Evolutionary conservation across 2,888 invertebrate species (phyloP).

Genomic region (Idaea straminata): DNA sequence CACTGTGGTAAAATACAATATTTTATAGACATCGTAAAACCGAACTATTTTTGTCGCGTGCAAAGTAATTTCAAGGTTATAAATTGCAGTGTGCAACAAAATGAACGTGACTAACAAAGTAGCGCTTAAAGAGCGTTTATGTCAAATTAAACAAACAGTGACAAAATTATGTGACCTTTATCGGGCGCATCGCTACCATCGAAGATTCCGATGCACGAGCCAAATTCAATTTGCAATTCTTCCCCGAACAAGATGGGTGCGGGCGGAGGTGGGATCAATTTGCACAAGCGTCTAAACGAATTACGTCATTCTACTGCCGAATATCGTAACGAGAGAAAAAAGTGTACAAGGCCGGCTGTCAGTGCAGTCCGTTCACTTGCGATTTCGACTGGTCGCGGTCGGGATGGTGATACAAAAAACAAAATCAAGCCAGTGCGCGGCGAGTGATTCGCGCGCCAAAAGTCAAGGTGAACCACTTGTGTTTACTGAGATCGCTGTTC

Average conservation of each 20-base stretch:
- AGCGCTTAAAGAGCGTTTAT: slow-evolving; percentile 14
- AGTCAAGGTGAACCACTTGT: slow-evolving; percentile 69
- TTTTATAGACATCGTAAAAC: slow-evolving; percentile 12
- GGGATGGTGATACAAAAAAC: slow-evolving; percentile 48
- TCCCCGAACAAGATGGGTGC: slow-evolving; percentile 30
- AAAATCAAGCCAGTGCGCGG: slow-evolving; percentile 29
- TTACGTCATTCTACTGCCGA: slow-evolving; percentile 65
- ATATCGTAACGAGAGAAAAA: slow-evolving; percentile 63
- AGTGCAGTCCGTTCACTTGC: slow-evolving; percentile 73
- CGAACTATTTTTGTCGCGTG: slow-evolving; percentile 9
- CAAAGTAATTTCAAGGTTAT: slow-evolving; percentile 31
- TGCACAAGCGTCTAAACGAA: slow-evolving; percentile 55
- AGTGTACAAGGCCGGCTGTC: slow-evolving; percentile 58
- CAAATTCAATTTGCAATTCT: slow-evolving; percentile 55
- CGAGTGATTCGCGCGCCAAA: slow-evolving; percentile 50
- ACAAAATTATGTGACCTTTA: slow-evolving; percentile 27
- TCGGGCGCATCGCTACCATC: slow-evolving; percentile 27
- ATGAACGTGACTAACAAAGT: slow-evolving; percentile 29
- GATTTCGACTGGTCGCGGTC: slow-evolving; percentile 57
- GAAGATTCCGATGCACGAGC: slow-evolving; percentile 41
- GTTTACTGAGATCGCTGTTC: slow-evolving; percentile 31
- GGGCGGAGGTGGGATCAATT: slow-evolving; percentile 57
- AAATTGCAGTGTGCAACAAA: slow-evolving; percentile 34
- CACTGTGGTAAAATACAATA: slow-evolving; percentile 11
- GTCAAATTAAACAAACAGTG: slow-evolving; percentile 22